Base-by-base conservation (phyloP, 1,140 invertebrate species). In the Papilio dardanus region DNA sequence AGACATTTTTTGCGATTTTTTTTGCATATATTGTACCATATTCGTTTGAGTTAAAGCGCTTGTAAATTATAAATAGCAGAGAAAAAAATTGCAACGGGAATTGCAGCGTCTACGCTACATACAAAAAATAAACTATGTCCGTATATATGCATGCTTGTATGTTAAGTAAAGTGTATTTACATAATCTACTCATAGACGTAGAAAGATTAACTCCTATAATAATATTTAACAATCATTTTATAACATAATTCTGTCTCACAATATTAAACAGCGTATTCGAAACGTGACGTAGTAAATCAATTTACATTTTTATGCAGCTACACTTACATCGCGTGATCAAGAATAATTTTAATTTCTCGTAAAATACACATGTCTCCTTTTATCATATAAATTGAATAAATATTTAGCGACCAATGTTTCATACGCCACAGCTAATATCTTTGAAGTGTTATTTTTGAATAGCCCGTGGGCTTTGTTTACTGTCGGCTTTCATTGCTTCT, bases 401-500 rank as follows among this genome's bases (percentile, higher is more conserved):
- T 50, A 50, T 71, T 46, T 46, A 71, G 42, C 65, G 21, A 37
- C 62, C 42, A 24, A 37, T 76, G 79, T 77, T 76, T 75, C 78
- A 81, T 82, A 83, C 76, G 76, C 77, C 77, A 81, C 74, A 73
- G 77, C 74, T 79, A 84, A 86, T 86, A 76, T 77, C 65, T 40
- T 76, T 46, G 35, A 75, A 58, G 54, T 81, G 68, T 86, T 69
- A 83, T 83, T 82, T 74, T 74, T 65, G 82, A 81, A 85, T 30
- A 58, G 82, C 86, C 80, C 58, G 58, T 46, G 78, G 85, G 74
- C 16, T 46, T 46, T 19, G 19, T 5, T 46, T 46, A 19, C 6
- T 7, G 42, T 46, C 2, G 42, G 42, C n/a, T 46, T n/a, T 1
- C n/a, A 46, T 6, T 46, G 42, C 16, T 1, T 7, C 7, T 46